Evolutionary conservation across 2,888 invertebrate species (phyloP).

Genomic region (Panorpa germanica): DNA sequence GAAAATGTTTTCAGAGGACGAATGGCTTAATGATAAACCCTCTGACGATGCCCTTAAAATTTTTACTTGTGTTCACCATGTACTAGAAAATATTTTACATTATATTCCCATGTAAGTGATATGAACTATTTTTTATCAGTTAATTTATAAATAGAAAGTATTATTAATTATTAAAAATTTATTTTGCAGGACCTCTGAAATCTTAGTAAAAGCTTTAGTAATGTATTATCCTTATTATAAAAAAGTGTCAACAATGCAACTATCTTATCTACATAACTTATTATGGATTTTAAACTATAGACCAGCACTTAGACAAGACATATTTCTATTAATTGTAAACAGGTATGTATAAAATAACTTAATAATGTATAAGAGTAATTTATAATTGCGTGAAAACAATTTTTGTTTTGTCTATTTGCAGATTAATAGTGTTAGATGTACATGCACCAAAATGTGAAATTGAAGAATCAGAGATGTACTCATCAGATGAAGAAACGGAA

Average conservation of each 20-base stretch:
- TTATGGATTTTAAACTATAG: slow-evolving; percentile 58
- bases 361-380: slow-evolving; percentile 5
- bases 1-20: too few species aligned
- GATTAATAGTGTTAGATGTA: slow-evolving; percentile 56
- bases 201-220: slow-evolving; percentile 42
- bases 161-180: slow-evolving; percentile 6
- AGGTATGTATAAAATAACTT: slow-evolving; percentile 32
- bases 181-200: slow-evolving; percentile 44
- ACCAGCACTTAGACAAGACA: slow-evolving; percentile 44
- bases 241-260: slow-evolving; percentile 42
- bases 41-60: slow-evolving; percentile 29
- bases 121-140: slow-evolving; percentile 26
- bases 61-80: slow-evolving; percentile 42
- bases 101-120: slow-evolving; percentile 21
- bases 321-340: slow-evolving; percentile 55
- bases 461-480: slow-evolving; percentile 28
- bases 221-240: slow-evolving; percentile 61
- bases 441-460: slow-evolving; percentile 37
- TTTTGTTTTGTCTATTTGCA: slow-evolving; percentile 21
- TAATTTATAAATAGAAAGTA: slow-evolving; percentile 5
- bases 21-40: slow-evolving; percentile 41
- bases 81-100: slow-evolving; percentile 24
- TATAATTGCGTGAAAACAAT: too few species aligned
- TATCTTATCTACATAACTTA: slow-evolving; percentile 60
- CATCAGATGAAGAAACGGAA: slow-evolving; percentile 26